These are phyloP conservation scores for Pterophyllum scalare DNA, from an alignment of 2,113 vertebrate genomes.

Conservation along the genomic window DNA sequence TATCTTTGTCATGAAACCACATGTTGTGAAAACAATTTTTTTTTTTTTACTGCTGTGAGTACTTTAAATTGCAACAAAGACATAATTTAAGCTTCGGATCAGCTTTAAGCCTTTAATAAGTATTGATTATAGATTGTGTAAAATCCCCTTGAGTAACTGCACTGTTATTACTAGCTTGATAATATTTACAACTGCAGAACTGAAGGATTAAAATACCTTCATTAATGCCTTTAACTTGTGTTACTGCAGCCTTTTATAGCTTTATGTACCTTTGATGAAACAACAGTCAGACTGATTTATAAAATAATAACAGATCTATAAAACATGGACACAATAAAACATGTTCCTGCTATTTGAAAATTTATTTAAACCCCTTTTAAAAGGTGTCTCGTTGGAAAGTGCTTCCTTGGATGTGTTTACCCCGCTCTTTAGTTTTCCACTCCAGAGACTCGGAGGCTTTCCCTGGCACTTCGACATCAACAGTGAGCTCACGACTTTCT, in stretches of 20 bases:
- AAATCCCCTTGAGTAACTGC: neutral
- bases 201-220: neutral
- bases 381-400: neutral
- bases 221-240: neutral
- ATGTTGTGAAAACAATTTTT: neutral
- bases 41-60: accelerated
- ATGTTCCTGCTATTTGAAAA: neutral
- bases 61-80: neutral
- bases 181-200: neutral
- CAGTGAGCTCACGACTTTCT: neutral
- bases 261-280: neutral
- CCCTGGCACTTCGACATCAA: neutral
- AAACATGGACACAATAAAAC: neutral
- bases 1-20: neutral
- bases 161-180: neutral
- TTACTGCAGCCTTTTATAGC: neutral
- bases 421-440: neutral
- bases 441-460: neutral
- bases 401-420: neutral
- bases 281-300: neutral
- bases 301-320: accelerated
- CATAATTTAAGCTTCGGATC: neutral
- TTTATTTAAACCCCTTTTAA: neutral
- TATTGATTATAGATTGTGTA: neutral
- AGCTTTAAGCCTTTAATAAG: neutral